Evolutionary conservation across 2,797 vertebrate species (phyloP).

Genomic region (Phataginus tricuspis): DNA sequence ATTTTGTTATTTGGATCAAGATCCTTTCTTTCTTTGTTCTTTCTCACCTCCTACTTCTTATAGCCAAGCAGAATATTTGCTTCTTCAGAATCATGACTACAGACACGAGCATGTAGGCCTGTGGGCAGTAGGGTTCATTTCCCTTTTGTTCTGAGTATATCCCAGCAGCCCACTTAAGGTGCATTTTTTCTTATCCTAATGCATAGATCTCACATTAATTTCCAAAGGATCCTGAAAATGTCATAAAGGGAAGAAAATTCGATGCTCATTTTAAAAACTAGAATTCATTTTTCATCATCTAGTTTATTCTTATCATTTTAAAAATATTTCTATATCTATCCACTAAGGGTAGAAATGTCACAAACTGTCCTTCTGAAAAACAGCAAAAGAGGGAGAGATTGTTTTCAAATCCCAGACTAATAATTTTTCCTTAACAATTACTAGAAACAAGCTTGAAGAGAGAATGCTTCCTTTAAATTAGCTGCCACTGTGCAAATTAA

Average conservation of each 20-base stretch:
- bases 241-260: constrained; percentile 5
- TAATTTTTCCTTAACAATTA: constrained; percentile 38
- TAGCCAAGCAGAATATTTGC: neutral
- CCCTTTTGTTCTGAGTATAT: neutral
- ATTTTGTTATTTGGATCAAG: constrained; percentile 19
- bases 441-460: constrained; percentile 53
- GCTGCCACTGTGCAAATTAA: constrained; percentile 74
- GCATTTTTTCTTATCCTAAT: neutral
- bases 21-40: neutral
- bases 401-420: constrained; percentile 57
- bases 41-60: neutral
- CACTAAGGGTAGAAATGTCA: neutral
- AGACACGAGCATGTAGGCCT: neutral
- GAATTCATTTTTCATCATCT: constrained; percentile 45
- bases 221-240: neutral
- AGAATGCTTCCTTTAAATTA: constrained; percentile 68
- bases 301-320: neutral
- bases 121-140: neutral
- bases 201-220: neutral
- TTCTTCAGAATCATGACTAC: neutral
- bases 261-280: neutral
- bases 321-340: neutral
- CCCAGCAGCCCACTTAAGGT: neutral
- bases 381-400: neutral
- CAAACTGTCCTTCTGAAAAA: neutral